These are phyloP conservation scores for Panthera uncia DNA, from an alignment of 2,113 vertebrate species.

Conservation along the genomic window DNA sequence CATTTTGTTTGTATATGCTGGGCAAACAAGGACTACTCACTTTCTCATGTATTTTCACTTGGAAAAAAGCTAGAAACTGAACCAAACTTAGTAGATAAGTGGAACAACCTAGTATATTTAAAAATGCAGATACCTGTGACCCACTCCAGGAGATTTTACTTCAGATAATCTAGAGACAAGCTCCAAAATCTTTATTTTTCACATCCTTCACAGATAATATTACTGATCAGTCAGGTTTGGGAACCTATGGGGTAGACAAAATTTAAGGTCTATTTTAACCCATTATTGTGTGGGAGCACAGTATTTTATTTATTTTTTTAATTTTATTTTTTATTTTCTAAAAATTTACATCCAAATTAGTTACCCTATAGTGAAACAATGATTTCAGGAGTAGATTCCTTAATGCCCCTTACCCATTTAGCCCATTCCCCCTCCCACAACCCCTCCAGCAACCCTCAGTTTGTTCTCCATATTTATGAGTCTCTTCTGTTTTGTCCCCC, in stretches of 20 bases:
- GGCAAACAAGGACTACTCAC: background rate
- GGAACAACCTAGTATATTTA: background rate
- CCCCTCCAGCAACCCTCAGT: too few species aligned
- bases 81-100: background rate
- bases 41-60: background rate
- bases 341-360: too few species aligned
- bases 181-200: background rate
- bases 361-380: too few species aligned
- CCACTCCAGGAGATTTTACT: background rate
- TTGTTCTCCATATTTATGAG: too few species aligned
- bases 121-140: background rate
- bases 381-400: too few species aligned
- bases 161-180: background rate
- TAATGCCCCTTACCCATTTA: too few species aligned
- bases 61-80: background rate
- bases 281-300: background rate
- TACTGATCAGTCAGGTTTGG: background rate
- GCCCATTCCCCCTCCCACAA: too few species aligned
- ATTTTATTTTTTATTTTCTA: too few species aligned
- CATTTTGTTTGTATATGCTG: background rate
- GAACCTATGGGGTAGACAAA: background rate
- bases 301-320: background rate
- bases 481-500: too few species aligned
- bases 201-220: background rate
- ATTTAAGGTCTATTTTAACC: background rate